Base-by-base conservation (phyloP, 1,140 invertebrate species). In the Eufriesea mexicana region DNA sequence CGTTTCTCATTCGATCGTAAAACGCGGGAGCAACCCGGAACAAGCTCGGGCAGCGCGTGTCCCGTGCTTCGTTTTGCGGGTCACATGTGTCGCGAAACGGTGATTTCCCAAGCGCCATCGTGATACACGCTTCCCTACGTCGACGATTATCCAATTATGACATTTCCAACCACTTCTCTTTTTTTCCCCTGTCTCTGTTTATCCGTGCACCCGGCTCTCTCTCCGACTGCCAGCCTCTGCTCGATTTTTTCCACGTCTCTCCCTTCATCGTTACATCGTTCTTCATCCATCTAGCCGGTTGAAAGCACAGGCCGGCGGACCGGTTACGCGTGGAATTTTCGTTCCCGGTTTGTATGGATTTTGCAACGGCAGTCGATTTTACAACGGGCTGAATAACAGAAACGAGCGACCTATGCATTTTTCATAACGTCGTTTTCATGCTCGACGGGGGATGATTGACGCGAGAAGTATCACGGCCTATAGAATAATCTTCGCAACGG, bases 41-140 rank as follows among this genome's bases (percentile, higher is more conserved):
- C 72, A 35, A 61, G 55, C 67, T 55, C 23, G 16, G 23, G n/a
- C 12, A 23, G 16, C 35, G 59, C 70, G 51, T 66, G 57, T 54
- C 64, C 57, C 45, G 18, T 67, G 80, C 62, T 79, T 64, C 75
- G 75, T 79, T 83, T 83, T n/a, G 67, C 67, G 25, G 66, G 49
- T 83, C 80, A 55, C 80, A 78, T 57, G 57, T 83, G 81, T 71
- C 81, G 75, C 67, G 66, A 72, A 83, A 72, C 80, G 47, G 47
- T 79, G 66, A 83, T 83, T 83, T 79, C 76, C 75, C 75, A 79
- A 79, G 81, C 68, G 66, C 70, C 57, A 42, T 80, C 57, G 54
- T 49, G 47, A 28, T 45, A 25, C 49, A 68, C 62, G 51, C 45
- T 59, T 59, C 51, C 66, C 59, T 62, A n/a, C 20, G 28, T 35